These are phyloP conservation scores for Xyrichtys novacula DNA, from an alignment of 2,797 vertebrate species.

Conservation along the genomic window DNA sequence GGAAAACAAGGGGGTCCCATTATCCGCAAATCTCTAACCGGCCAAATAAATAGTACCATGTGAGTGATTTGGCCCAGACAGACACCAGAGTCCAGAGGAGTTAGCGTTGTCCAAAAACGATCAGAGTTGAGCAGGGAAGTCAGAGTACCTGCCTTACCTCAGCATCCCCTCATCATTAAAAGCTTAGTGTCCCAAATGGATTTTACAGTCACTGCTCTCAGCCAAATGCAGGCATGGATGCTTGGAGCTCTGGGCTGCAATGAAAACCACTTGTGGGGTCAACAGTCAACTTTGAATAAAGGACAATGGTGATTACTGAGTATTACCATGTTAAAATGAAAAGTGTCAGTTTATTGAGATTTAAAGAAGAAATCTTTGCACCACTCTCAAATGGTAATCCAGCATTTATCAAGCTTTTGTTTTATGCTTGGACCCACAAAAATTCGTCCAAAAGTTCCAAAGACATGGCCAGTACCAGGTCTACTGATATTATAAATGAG, in stretches of 20 bases:
- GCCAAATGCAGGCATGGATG: slow-evolving; percentile 36
- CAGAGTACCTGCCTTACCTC: slow-evolving; percentile 77
- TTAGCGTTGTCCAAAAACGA: slow-evolving; percentile 72
- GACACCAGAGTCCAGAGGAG: slow-evolving; percentile 67
- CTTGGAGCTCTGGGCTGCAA: slow-evolving; percentile 56
- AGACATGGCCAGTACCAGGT: too few species aligned
- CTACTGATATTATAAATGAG: too few species aligned
- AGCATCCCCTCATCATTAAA: slow-evolving; percentile 78
- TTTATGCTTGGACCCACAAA: too few species aligned
- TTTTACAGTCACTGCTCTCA: slow-evolving; percentile 76
- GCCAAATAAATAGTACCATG: slow-evolving; percentile 83
- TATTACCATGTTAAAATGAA: slow-evolving; percentile 15
- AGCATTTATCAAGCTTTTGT: neutral
- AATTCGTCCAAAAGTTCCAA: too few species aligned
- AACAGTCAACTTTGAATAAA: slow-evolving; percentile 25
- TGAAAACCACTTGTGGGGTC: slow-evolving; percentile 72
- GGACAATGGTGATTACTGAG: neutral
- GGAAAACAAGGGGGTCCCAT: slow-evolving; percentile 57
- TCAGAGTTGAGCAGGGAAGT: slow-evolving; percentile 67
- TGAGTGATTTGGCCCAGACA: slow-evolving; percentile 81
- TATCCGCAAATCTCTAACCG: slow-evolving; percentile 79
- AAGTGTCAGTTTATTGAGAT: slow-evolving; percentile 3
- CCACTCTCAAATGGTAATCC: too few species aligned
- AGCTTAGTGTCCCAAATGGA: slow-evolving; percentile 80
- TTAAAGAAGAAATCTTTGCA: neutral